These are phyloP conservation scores for Drosophila grimshawi DNA, from an alignment of 1,140 invertebrate species.

Conservation along the genomic window DNA sequence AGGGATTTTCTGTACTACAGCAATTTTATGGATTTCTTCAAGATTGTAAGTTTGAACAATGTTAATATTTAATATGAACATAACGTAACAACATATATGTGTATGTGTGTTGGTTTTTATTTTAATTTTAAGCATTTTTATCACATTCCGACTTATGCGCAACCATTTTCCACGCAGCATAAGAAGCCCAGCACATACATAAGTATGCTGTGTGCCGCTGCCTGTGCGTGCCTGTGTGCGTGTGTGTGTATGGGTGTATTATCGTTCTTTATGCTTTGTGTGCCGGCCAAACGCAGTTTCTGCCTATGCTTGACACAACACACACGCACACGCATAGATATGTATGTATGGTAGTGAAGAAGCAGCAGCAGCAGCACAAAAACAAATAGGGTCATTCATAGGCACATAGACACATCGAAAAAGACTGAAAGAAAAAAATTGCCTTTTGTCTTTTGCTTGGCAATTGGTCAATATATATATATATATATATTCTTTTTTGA, in stretches of 20 bases:
- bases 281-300: slow-evolving; percentile 60
- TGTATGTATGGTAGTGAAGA: slow-evolving; percentile 43
- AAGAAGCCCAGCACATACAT: slow-evolving; percentile 22
- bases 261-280: slow-evolving; percentile 75
- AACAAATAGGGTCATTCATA: slow-evolving; percentile 75
- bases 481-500: not conserved
- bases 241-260: slow-evolving; percentile 57
- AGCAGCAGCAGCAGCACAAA: slow-evolving; percentile 16
- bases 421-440: slow-evolving; percentile 15
- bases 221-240: slow-evolving; percentile 10
- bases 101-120: slow-evolving; percentile 18
- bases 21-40: slow-evolving; percentile 70
- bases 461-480: slow-evolving; percentile 25
- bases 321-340: slow-evolving; percentile 38
- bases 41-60: slow-evolving; percentile 59
- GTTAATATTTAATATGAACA: not conserved
- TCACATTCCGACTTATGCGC: slow-evolving; percentile 48
- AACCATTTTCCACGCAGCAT: slow-evolving; percentile 55
- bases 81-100: not conserved
- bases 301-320: slow-evolving; percentile 61
- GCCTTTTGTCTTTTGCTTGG: slow-evolving; percentile 36
- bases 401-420: slow-evolving; percentile 31
- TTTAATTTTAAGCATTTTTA: slow-evolving; percentile 42
- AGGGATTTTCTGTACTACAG: slow-evolving; percentile 53
- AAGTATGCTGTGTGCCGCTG: not conserved